phyloP scores from a whole-genome alignment of 2,888 invertebrate species.

The Ctena decussata region DNA sequence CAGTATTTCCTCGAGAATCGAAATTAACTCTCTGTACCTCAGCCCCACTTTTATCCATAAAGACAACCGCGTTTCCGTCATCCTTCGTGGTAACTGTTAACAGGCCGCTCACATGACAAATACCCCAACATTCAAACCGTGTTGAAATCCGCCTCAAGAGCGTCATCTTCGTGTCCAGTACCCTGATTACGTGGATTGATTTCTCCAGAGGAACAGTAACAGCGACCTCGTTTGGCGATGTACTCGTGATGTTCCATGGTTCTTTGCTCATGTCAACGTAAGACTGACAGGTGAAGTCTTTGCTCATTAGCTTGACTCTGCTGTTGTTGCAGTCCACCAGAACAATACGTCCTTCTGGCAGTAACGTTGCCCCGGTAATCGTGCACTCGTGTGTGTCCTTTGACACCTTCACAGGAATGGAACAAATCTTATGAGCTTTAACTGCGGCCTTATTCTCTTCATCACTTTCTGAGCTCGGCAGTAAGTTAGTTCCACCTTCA shows the following conservation, averaged over 20 bases:
- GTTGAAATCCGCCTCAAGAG: constrained; percentile 46
- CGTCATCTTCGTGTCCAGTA: constrained; percentile 29
- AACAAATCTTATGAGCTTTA: background rate
- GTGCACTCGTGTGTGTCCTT: constrained; percentile 55
- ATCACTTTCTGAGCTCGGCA: background rate
- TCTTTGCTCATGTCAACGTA: constrained; percentile 57
- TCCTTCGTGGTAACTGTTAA: constrained; percentile 57
- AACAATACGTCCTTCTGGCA: constrained; percentile 44
- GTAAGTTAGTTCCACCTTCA: background rate
- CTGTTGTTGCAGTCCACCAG: constrained; percentile 64
- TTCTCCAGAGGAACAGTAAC: constrained; percentile 63
- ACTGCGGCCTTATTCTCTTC: background rate
- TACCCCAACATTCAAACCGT: constrained; percentile 62
- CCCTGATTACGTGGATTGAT: constrained; percentile 56
- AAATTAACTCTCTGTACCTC: constrained; percentile 60
- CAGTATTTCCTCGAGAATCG: constrained; percentile 58
- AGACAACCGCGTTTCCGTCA: constrained; percentile 55
- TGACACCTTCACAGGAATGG: background rate
- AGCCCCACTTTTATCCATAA: constrained; percentile 53
- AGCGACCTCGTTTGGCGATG: constrained; percentile 50
- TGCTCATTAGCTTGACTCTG: constrained; percentile 48
- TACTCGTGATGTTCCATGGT: constrained; percentile 57
- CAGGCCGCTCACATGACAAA: constrained; percentile 45
- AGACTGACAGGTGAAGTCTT: constrained; percentile 44
- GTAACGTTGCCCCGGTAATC: constrained; percentile 54